Evolutionary conservation across 2,113 vertebrate species (phyloP).

Genomic region (Oncorhynchus nerka): DNA sequence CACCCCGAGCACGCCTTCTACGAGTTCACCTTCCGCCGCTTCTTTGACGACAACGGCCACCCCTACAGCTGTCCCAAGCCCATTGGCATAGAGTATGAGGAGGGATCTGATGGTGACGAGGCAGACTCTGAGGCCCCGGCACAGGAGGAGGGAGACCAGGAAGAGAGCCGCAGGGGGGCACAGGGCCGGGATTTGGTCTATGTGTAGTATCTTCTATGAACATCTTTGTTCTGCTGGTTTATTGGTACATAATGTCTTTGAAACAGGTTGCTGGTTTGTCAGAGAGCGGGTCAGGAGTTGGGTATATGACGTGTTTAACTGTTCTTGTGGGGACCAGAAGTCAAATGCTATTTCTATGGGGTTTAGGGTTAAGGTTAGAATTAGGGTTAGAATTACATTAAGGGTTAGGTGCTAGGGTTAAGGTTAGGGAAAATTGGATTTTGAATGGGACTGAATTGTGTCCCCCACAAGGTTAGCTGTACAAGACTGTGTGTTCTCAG

Average conservation of each 20-base stretch:
- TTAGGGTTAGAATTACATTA: too few relatives aligned
- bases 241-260: conserved; percentile 10
- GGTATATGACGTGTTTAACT: too few relatives aligned
- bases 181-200: conserved; percentile 88
- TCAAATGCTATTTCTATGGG: too few relatives aligned
- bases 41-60: conserved; percentile 98
- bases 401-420: too few relatives aligned
- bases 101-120: conserved; percentile 78
- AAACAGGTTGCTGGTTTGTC: background rate
- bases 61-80: conserved; percentile 97
- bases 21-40: conserved; percentile 97
- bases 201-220: conserved; percentile 73
- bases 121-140: conserved; percentile 66
- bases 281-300: background rate
- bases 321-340: too few relatives aligned
- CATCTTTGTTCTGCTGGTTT: background rate
- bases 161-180: conserved; percentile 61
- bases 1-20: conserved; percentile 98
- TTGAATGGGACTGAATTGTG: too few relatives aligned
- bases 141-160: conserved; percentile 55
- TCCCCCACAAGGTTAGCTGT: too few relatives aligned
- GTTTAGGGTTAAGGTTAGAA: too few relatives aligned
- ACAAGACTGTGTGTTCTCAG: background rate
- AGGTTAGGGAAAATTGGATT: too few relatives aligned
- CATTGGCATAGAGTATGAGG: conserved; percentile 82